Base-by-base conservation (phyloP, 2,113 vertebrate genomes). In the Camelus bactrianus region DNA sequence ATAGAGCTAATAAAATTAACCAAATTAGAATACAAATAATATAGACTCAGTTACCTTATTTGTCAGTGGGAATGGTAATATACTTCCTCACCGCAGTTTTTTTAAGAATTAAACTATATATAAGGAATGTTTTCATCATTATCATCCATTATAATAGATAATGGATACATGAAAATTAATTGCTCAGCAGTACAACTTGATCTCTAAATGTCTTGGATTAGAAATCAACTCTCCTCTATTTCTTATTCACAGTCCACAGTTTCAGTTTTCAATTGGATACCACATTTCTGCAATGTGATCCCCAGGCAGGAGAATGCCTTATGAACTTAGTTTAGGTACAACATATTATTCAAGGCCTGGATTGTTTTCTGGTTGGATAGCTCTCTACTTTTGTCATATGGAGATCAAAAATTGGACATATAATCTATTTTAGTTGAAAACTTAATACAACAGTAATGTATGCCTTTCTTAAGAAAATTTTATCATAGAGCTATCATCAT, bases 391-490 rank as follows among this genome's bases (percentile, higher is more conserved):
- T 93, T 91, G 14, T 2, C 28, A 79, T 73, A 89, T 73, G 89
- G 95, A 82, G 9, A 85, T 95, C 0, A 94, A 96, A 80, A 89
- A n/a, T 13, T 30, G 46, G 24, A 9, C 79, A 91, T 16, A 56
- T 17, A 62, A 67, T 50, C 12, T 15, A 84, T 93, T 97, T 96
- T 67, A 92, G 35, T 54, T 77, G 48, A 93, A 96, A 32, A 65
- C 20, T 92, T 70, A 48, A 0, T 46, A 32, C 0, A 94, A 81
- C 65, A 79, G 32, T 24, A n/a, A 94, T 58, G 5, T 50, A 82
- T 86, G 32, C 5, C 14, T 89, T 46, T 30, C 94, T 76, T 91
- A 16, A 42, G 42, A 93, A 95, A 30, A 58, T 48, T 26, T 56
- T 94, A 96, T 35, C 62, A 16, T 65, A 69, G 28, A 89, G 4